phyloP scores from a whole-genome alignment of 1,140 invertebrate species.

The Cryptotermes secundus region DNA sequence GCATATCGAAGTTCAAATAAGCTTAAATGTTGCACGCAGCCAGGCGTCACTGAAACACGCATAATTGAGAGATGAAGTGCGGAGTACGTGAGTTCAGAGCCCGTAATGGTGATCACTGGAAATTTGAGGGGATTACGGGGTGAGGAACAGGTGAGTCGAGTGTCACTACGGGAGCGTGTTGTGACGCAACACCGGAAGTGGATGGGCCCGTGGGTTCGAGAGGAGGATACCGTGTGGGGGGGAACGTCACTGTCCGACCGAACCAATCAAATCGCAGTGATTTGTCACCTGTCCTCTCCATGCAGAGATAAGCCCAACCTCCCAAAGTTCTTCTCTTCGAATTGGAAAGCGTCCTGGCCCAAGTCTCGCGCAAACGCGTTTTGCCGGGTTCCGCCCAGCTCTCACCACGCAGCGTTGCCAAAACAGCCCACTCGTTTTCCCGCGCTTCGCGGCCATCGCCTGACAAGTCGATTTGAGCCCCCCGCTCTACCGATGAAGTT shows the following conservation, averaged over 20 bases:
- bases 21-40: too few relatives aligned
- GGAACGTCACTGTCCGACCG: slow-evolving; percentile 27
- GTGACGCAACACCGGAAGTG: slow-evolving; percentile 21
- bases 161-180: background rate
- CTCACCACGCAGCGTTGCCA: slow-evolving; percentile 20
- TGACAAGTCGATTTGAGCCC: background rate
- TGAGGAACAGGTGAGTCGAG: background rate
- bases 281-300: slow-evolving; percentile 34
- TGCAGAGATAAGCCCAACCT: slow-evolving; percentile 27
- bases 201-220: background rate
- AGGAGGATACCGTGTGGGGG: slow-evolving; percentile 20
- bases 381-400: background rate
- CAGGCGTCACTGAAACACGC: too few relatives aligned
- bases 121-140: background rate
- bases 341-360: slow-evolving; percentile 16
- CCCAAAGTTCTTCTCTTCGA: slow-evolving; percentile 23
- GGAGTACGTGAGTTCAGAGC: background rate
- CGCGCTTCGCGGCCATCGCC: background rate
- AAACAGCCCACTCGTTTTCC: background rate
- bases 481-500: background rate
- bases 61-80: background rate
- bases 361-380: slow-evolving; percentile 27
- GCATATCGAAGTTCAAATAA: too few relatives aligned
- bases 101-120: background rate
- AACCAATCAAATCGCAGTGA: slow-evolving; percentile 35